A percentile compares a stretch with the other conserved stretches of the same genome.
Conservation (phyloP, 2,888 invertebrate genomes). For the Sycophila texana region DNA sequence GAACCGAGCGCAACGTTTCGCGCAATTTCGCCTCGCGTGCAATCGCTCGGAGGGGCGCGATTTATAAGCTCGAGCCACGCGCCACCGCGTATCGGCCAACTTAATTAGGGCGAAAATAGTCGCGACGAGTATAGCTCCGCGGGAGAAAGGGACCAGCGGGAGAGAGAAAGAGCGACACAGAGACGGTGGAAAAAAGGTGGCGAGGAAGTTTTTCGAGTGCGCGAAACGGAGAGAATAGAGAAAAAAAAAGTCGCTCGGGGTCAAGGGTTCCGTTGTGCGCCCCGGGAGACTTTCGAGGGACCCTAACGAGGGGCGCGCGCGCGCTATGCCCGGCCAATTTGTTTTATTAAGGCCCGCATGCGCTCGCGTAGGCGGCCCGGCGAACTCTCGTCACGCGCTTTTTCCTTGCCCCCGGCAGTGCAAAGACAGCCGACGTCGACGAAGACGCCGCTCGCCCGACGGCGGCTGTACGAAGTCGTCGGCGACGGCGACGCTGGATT, state of each 20-base stretch:
- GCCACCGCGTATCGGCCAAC: background rate
- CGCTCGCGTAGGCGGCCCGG: slow-evolving; percentile 20
- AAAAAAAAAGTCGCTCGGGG: slow-evolving; percentile 24
- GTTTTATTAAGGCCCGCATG: slow-evolving; percentile 34
- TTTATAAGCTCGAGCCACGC: background rate
- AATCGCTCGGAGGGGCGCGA: slow-evolving; percentile 16
- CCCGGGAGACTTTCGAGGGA: background rate
- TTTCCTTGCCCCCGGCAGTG: background rate
- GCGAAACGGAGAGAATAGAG: slow-evolving; percentile 3
- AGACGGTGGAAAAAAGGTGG: background rate
- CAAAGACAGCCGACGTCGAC: slow-evolving; percentile 23
- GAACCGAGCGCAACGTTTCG: background rate
- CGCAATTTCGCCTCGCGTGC: slow-evolving; percentile 1
- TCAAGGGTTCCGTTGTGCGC: slow-evolving; percentile 39
- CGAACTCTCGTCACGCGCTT: slow-evolving; percentile 2
- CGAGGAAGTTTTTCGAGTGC: background rate
- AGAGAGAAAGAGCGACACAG: background rate
- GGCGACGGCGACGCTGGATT: slow-evolving; percentile 53
- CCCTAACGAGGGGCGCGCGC: slow-evolving; percentile 23
- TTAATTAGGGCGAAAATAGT: slow-evolving; percentile 30
- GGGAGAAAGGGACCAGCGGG: background rate
- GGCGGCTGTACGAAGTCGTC: background rate
- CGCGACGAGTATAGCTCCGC: background rate
- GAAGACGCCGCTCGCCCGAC: background rate
- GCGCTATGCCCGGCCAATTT: slow-evolving; percentile 40